A percentile compares a stretch with the other conserved stretches of the same genome.
Evolutionary conservation across 2,888 invertebrate species (phyloP).

Genomic region (Cephus rjabovi): DNA sequence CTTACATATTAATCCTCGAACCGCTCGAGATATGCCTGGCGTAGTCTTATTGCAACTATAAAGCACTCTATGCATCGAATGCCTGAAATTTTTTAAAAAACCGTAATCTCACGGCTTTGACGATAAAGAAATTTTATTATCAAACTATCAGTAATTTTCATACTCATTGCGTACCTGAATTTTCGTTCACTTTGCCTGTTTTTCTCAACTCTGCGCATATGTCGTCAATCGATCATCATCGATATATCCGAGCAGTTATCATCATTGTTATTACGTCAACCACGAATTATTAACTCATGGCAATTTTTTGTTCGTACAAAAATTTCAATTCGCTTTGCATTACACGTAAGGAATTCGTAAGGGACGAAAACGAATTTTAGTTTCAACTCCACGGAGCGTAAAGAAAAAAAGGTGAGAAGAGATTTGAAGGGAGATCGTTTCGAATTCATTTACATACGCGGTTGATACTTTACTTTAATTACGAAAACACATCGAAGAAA

Average conservation of each 20-base stretch:
- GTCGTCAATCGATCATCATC: background rate
- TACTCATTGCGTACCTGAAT: background rate
- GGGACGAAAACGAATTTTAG: background rate
- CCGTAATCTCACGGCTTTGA: background rate
- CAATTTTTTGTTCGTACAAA: conserved; percentile 3
- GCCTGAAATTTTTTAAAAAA: background rate
- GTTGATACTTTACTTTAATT: background rate
- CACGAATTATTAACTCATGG: conserved; percentile 21
- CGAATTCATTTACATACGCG: background rate
- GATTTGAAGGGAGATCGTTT: background rate
- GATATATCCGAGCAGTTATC: background rate
- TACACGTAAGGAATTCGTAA: background rate
- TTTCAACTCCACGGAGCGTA: background rate
- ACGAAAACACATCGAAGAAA: background rate
- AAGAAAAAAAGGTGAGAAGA: background rate
- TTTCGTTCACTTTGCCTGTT: conserved; percentile 17
- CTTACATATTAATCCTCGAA: background rate
- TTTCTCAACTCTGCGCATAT: background rate
- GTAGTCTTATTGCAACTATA: background rate
- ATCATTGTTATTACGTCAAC: conserved; percentile 1
- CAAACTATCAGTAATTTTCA: conserved; percentile 11
- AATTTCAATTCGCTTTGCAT: background rate
- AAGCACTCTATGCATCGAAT: background rate
- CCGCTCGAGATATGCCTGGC: background rate
- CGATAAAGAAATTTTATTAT: conserved; percentile 18